phyloP scores from a whole-genome alignment of 1,140 invertebrate species.

The Spodoptera litura region DNA sequence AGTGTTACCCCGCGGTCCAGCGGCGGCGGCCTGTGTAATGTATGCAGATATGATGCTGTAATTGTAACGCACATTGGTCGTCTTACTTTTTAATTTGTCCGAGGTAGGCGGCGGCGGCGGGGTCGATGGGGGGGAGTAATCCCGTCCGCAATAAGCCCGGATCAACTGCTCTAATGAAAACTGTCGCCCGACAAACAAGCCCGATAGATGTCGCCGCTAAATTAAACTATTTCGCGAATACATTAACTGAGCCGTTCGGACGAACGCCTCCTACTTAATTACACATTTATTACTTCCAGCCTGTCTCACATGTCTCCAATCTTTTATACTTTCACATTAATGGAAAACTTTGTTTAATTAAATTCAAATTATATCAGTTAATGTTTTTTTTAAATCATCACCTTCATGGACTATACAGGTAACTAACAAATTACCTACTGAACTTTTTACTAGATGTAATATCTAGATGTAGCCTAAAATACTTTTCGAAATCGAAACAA shows the following conservation, averaged over 20 bases:
- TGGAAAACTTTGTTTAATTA: too few species aligned
- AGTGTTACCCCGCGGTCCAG: too few species aligned
- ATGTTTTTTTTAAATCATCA: too few species aligned
- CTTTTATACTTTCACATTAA: neutral
- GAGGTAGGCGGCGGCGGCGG: constrained; percentile 1
- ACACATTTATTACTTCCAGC: constrained; percentile 32
- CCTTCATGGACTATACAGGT: too few species aligned
- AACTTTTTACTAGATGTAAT: too few species aligned
- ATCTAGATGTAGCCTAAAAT: too few species aligned
- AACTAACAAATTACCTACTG: too few species aligned
- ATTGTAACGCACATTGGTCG: neutral
- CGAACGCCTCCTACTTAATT: constrained; percentile 4
- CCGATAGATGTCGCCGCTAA: constrained; percentile 54
- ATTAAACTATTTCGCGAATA: constrained; percentile 61
- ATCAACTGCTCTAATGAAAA: constrained; percentile 52
- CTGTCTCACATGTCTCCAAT: neutral
- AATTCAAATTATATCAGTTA: too few species aligned
- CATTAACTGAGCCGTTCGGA: constrained; percentile 44
- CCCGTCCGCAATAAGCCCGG: constrained; percentile 39
- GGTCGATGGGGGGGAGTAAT: constrained; percentile 2
- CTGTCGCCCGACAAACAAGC: constrained; percentile 40
- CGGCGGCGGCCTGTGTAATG: too few species aligned
- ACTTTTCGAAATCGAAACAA: too few species aligned
- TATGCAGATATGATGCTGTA: too few species aligned
- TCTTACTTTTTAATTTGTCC: constrained; percentile 57